Evolutionary conservation across 1,140 invertebrate genomes (phyloP).

Genomic region (Tyrophagus putrescentiae): DNA sequence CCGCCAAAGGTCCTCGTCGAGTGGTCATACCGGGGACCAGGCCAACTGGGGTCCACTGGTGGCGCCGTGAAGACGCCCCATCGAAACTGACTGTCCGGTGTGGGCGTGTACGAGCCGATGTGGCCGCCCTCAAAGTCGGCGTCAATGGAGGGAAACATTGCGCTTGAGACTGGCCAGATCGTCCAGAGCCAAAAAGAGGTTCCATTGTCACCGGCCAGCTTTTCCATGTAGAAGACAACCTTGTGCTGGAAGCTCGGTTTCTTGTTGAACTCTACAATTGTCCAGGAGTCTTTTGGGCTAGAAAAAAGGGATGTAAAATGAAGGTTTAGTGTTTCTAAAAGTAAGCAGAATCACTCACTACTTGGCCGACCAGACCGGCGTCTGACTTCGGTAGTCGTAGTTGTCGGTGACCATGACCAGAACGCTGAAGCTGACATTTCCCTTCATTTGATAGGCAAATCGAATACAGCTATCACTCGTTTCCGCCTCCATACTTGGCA

Average conservation of each 20-base stretch:
- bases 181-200: constrained; percentile 23
- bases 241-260: not conserved
- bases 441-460: constrained; percentile 1
- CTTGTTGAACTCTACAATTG: not conserved
- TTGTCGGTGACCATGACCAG: not conserved
- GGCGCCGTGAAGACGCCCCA: not conserved
- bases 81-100: not conserved
- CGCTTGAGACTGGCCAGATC: constrained; percentile 22
- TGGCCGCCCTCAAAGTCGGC: constrained; percentile 24
- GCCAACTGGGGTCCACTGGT: not conserved
- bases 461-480: not conserved
- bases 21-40: constrained; percentile 3
- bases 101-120: not conserved
- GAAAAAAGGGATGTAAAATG: not conserved
- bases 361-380: not conserved
- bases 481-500: not conserved
- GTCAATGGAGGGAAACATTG: not conserved
- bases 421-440: constrained; percentile 5
- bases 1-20: not conserved
- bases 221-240: constrained; percentile 1
- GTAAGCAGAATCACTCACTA: too few species aligned
- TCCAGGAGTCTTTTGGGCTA: not conserved
- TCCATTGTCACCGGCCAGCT: not conserved
- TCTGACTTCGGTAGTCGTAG: not conserved
- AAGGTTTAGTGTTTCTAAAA: not conserved